Evolutionary conservation across 2,113 vertebrate species (phyloP).

Genomic region (Nipponia nippon): DNA sequence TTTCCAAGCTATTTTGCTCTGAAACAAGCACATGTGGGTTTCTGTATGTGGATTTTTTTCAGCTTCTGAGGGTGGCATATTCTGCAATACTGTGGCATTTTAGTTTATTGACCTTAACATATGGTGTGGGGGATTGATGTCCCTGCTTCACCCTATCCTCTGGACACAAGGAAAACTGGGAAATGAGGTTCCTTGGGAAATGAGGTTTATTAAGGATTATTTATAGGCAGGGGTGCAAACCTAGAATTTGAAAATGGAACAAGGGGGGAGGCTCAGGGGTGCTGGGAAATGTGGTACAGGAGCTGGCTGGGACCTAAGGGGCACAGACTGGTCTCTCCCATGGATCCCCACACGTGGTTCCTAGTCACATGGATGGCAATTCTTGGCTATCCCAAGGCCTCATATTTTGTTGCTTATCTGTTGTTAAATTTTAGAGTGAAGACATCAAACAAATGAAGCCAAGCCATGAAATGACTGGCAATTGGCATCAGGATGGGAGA

Average conservation of each 20-base stretch:
- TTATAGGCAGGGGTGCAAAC: not conserved
- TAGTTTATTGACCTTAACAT: not conserved
- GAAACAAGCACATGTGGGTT: not conserved
- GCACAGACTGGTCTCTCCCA: not conserved
- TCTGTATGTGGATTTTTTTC: not conserved
- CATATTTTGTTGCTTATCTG: not conserved
- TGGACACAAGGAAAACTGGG: not conserved
- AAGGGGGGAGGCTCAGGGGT: not conserved
- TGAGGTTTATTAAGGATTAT: not conserved
- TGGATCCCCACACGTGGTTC: not conserved
- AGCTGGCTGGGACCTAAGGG: not conserved
- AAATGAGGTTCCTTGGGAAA: not conserved
- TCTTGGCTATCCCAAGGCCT: not conserved
- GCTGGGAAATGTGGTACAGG: not conserved
- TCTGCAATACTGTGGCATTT: not conserved
- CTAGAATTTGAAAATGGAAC: not conserved
- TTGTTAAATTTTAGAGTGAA: not conserved
- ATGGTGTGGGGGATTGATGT: fast-evolving
- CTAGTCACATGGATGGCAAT: not conserved
- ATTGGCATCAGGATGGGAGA: not conserved
- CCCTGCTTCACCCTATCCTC: not conserved
- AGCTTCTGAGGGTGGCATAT: not conserved
- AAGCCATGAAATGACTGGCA: not conserved
- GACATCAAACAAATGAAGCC: not conserved
- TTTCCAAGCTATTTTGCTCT: not conserved